Evolutionary conservation across 2,888 invertebrate species (phyloP).

Genomic region (Onchidella celtica): DNA sequence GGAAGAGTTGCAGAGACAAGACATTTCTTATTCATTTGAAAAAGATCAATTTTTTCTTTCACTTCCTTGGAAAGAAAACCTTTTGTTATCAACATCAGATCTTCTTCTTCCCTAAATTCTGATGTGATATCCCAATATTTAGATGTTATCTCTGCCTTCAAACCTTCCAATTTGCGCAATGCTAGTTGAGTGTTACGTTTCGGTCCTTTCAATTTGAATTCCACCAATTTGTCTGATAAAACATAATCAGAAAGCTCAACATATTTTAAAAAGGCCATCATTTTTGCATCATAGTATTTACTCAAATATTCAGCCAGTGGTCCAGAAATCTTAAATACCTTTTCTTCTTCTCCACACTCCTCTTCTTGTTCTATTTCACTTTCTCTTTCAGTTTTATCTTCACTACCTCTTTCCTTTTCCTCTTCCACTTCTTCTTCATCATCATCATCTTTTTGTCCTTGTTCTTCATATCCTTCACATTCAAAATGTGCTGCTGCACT

Average conservation of each 20-base stretch:
- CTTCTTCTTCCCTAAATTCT: conserved; percentile 16
- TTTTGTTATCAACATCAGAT: conserved; percentile 28
- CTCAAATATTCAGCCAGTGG: background rate
- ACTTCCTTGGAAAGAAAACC: conserved; percentile 1
- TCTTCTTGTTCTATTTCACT: no score
- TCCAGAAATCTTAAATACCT: background rate
- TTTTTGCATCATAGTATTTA: background rate
- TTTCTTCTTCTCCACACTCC: no score
- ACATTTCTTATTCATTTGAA: conserved; percentile 12
- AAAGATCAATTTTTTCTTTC: conserved; percentile 11
- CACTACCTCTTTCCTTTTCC: no score
- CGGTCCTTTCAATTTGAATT: no score
- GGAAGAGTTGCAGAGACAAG: conserved; percentile 8
- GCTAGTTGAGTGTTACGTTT: no score
- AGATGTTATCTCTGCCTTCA: background rate
- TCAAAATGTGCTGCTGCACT: no score
- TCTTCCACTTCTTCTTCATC: no score
- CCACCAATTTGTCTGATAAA: no score
- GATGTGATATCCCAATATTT: conserved; percentile 16
- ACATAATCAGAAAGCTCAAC: background rate
- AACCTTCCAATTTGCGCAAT: background rate
- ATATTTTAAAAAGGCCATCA: background rate
- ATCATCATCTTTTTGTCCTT: no score
- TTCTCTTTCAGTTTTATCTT: no score
- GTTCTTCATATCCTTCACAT: no score